Conservation (phyloP, 2,113 vertebrate genomes). For the Microtus oregoni region DNA sequence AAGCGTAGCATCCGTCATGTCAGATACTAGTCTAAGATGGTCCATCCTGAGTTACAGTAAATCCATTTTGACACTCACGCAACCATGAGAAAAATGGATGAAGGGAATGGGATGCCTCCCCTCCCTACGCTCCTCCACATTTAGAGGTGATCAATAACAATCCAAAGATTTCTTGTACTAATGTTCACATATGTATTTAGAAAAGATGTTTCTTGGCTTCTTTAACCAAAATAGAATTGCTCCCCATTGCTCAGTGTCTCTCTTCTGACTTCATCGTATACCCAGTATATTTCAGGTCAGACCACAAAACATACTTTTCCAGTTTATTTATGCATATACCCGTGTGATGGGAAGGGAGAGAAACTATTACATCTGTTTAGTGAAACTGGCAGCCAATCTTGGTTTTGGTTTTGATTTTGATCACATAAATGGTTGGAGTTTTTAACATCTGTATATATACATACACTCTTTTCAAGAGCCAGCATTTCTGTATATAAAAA, state of each 20-base stretch:
- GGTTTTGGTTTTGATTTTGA: not conserved
- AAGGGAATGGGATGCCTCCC: not conserved
- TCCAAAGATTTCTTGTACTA: not conserved
- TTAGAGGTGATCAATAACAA: not conserved
- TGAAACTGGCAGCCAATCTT: not conserved
- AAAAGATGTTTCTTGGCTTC: not conserved
- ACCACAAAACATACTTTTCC: not conserved
- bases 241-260: not conserved
- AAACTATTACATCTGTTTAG: not conserved
- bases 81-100: not conserved
- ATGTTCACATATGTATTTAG: not conserved
- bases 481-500: not conserved
- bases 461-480: not conserved
- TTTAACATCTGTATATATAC: not conserved
- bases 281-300: not conserved
- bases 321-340: not conserved
- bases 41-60: not conserved
- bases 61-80: not conserved
- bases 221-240: slow-evolving; percentile 31
- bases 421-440: not conserved
- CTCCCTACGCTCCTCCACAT: not conserved
- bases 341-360: not conserved
- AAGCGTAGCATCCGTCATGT: not conserved
- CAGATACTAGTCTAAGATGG: not conserved
- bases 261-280: not conserved